Evolutionary conservation across 92 coral and sea anemone species (phyloP).

Genomic region (Epizoanthus rinbou): DNA sequence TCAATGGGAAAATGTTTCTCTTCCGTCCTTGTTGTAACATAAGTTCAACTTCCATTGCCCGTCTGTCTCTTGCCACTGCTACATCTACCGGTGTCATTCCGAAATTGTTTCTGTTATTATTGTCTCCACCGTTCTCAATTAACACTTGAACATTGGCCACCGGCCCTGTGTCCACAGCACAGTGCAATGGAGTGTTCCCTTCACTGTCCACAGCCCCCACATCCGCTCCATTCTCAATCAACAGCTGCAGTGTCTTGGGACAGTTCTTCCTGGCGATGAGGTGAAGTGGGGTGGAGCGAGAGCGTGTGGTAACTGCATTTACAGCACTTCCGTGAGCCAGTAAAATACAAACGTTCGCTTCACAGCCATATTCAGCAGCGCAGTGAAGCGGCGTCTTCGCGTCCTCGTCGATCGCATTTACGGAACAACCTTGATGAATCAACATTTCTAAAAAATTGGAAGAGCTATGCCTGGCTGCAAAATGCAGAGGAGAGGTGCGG

Average conservation of each 20-base stretch:
- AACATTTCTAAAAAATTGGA: slow-evolving; percentile 22
- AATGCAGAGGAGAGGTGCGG: slow-evolving; percentile 1
- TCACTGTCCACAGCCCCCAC: slow-evolving; percentile 22
- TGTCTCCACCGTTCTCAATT: slow-evolving; percentile 23
- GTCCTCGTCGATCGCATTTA: slow-evolving; percentile 23
- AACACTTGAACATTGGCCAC: slow-evolving; percentile 17
- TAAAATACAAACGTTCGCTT: slow-evolving; percentile 20
- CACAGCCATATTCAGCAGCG: slow-evolving; percentile 34
- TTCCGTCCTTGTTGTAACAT: slow-evolving; percentile 3
- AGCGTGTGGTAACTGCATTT: slow-evolving; percentile 20
- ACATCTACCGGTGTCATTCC: slow-evolving; percentile 28
- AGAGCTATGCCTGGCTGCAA: slow-evolving; percentile 36
- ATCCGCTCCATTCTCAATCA: slow-evolving; percentile 38
- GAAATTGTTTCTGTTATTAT: slow-evolving; percentile 1
- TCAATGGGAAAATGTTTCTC: slow-evolving; percentile 20
- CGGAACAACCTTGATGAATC: slow-evolving; percentile 31
- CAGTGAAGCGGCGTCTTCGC: slow-evolving; percentile 36
- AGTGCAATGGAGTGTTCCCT: slow-evolving; percentile 37
- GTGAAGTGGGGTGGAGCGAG: slow-evolving; percentile 31
- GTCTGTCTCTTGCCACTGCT: slow-evolving; percentile 35
- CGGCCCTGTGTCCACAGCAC: slow-evolving; percentile 22
- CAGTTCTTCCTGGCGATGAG: slow-evolving; percentile 32
- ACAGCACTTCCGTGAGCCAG: slow-evolving; percentile 24
- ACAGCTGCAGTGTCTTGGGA: slow-evolving; percentile 4
- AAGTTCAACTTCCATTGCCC: slow-evolving; percentile 31